A percentile compares a stretch with the other conserved stretches of the same genome.
phyloP scores from a whole-genome alignment of 2,888 invertebrate genomes.

The Cataglyphis livida region DNA sequence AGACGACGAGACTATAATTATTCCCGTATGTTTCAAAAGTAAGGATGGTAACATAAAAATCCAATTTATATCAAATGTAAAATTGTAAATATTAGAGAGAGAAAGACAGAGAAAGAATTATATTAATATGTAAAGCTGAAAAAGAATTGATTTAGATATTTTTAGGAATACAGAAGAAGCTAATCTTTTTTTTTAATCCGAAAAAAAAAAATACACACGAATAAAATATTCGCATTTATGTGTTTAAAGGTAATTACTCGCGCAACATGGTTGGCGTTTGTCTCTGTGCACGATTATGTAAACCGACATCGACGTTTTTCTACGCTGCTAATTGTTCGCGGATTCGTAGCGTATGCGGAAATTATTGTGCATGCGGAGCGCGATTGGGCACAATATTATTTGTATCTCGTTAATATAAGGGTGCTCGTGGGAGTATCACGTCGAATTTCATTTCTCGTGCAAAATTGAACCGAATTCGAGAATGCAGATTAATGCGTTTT shows the following conservation, averaged over 20 bases:
- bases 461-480: constrained; percentile 25
- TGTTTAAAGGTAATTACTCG: constrained; percentile 21
- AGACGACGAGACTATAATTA: not conserved
- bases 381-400: constrained; percentile 23
- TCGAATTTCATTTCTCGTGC: constrained; percentile 40
- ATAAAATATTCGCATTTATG: not conserved
- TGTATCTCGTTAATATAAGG: constrained; percentile 39
- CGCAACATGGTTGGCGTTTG: constrained; percentile 17
- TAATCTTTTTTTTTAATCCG: not conserved
- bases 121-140: not conserved
- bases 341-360: not conserved
- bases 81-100: not conserved
- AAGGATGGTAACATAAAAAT: not conserved
- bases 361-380: constrained; percentile 15
- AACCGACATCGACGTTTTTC: constrained; percentile 17
- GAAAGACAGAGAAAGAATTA: not conserved
- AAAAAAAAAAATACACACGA: not conserved
- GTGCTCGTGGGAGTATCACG: constrained; percentile 18
- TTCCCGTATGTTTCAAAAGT: not conserved
- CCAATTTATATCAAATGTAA: not conserved
- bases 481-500: constrained; percentile 41
- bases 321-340: constrained; percentile 18
- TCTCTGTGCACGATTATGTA: constrained; percentile 25
- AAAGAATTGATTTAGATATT: not conserved
- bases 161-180: not conserved